Percentiles rank a stretch among this genome's conserved stretches.
These are phyloP conservation scores for Acanthosepion esculentum DNA, from an alignment of 2,888 invertebrate genomes.

Conservation along the genomic window DNA sequence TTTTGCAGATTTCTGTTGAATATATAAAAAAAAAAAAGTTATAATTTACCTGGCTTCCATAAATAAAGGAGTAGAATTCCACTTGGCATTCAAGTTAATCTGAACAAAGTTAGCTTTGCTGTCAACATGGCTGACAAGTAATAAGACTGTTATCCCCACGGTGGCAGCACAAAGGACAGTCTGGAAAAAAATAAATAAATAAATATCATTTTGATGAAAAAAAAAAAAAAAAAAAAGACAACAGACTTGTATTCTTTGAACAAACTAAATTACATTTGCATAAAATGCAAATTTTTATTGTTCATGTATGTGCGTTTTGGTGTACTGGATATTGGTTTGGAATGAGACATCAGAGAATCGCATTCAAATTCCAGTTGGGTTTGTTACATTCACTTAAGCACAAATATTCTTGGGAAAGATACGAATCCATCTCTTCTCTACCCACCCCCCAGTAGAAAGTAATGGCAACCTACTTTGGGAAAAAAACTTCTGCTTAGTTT, in stretches of 20 bases:
- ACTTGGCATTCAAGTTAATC: constrained; percentile 90
- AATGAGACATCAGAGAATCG: too few species aligned
- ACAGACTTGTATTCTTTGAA: too few species aligned
- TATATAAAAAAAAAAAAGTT: constrained; percentile 52
- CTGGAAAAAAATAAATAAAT: neutral
- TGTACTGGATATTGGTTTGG: too few species aligned
- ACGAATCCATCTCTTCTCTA: too few species aligned
- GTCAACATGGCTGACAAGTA: constrained; percentile 47
- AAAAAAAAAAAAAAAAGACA: neutral
- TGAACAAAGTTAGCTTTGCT: constrained; percentile 69
- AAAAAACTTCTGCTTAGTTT: neutral
- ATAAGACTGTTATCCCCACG: neutral
- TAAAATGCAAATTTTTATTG: too few species aligned
- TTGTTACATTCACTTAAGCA: too few species aligned
- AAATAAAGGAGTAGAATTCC: constrained; percentile 92
- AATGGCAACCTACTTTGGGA: neutral
- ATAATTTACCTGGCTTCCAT: constrained; percentile 89
- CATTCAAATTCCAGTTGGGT: too few species aligned
- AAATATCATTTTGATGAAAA: neutral
- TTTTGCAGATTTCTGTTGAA: constrained; percentile 38
- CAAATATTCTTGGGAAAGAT: too few species aligned
- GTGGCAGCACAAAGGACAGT: constrained; percentile 25
- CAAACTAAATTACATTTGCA: too few species aligned
- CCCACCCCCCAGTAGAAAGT: neutral
- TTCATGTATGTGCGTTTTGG: too few species aligned